phyloP scores from a whole-genome alignment of 2,888 invertebrate species.

The Erebia epiphron region DNA sequence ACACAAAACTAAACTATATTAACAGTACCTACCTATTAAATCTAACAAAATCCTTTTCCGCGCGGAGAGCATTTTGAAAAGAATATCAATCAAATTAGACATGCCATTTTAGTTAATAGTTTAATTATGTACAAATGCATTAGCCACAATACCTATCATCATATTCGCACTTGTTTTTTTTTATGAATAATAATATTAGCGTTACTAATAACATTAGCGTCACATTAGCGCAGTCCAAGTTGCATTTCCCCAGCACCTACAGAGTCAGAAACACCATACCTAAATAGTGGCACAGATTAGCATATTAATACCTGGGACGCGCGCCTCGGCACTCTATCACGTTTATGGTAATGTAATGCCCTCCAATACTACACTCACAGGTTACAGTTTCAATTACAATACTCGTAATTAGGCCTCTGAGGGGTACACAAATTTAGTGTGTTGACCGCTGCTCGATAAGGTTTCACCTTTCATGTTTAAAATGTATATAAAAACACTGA shows the following conservation, averaged over 20 bases:
- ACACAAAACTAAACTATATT: too few species aligned
- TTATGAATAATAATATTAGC: too few species aligned
- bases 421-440: too few species aligned
- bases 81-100: too few species aligned
- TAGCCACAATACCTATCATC: not conserved
- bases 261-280: constrained; percentile 29
- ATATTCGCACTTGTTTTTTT: not conserved
- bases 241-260: not conserved
- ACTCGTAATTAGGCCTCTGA: too few species aligned
- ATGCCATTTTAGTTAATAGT: too few species aligned
- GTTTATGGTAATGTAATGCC: constrained; percentile 51
- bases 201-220: not conserved
- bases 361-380: constrained; percentile 44
- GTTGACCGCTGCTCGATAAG: not conserved
- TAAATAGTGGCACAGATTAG: constrained; percentile 43
- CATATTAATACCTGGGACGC: constrained; percentile 45
- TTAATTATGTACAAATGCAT: too few species aligned
- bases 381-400: constrained; percentile 49
- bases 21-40: too few species aligned
- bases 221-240: not conserved
- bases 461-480: constrained; percentile 19
- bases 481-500: constrained; percentile 3
- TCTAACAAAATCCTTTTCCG: too few species aligned
- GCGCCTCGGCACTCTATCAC: constrained; percentile 23
- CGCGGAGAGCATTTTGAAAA: too few species aligned